Evolutionary conservation across 1,140 invertebrate genomes (phyloP).

Genomic region (Diorhabda sublineata): DNA sequence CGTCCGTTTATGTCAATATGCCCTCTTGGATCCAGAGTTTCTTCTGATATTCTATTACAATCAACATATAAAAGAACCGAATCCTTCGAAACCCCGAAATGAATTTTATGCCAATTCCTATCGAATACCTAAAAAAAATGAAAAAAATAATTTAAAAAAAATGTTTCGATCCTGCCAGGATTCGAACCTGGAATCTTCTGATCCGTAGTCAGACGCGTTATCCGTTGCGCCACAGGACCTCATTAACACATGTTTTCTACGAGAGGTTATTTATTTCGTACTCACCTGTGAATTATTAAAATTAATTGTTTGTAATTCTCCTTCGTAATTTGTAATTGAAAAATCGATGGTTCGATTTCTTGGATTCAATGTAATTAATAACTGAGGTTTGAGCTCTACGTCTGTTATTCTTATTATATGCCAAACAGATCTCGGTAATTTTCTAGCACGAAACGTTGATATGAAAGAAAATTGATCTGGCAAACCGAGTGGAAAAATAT

Average conservation of each 20-base stretch:
- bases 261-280: neutral
- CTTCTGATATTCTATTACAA: constrained; percentile 52
- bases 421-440: constrained; percentile 61
- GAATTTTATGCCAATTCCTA: constrained; percentile 76
- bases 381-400: constrained; percentile 57
- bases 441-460: constrained; percentile 59
- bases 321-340: constrained; percentile 56
- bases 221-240: constrained; percentile 67
- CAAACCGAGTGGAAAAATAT: constrained; percentile 63
- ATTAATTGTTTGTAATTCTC: constrained; percentile 56
- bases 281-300: constrained; percentile 58
- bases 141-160: constrained; percentile 40
- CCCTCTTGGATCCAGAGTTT: constrained; percentile 53
- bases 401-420: constrained; percentile 65
- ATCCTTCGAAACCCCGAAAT: constrained; percentile 66
- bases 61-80: constrained; percentile 67
- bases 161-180: constrained; percentile 56
- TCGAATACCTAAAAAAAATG: constrained; percentile 63
- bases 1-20: constrained; percentile 64
- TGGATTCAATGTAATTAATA: constrained; percentile 67
- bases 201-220: constrained; percentile 70
- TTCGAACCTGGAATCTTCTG: constrained; percentile 70
- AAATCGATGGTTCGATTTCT: constrained; percentile 59
- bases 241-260: neutral
- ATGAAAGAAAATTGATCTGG: constrained; percentile 71